Percentiles rank a stretch among this genome's conserved stretches.
These are phyloP conservation scores for Sinosuthora webbiana DNA, from an alignment of 2,113 vertebrate genomes.

Conservation along the genomic window DNA sequence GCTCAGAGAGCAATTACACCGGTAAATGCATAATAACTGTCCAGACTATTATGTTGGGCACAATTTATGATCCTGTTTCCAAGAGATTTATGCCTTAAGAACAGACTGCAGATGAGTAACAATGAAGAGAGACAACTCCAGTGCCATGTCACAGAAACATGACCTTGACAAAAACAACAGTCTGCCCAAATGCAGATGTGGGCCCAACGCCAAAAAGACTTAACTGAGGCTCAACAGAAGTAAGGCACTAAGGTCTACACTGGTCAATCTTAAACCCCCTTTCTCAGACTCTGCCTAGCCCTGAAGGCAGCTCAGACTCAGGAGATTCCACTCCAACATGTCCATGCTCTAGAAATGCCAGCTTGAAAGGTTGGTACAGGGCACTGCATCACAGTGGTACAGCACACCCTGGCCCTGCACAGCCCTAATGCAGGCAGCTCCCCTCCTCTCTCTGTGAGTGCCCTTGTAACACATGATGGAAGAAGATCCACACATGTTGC, in stretches of 20 bases:
- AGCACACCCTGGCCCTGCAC: neutral
- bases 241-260: neutral
- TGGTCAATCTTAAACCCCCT: neutral
- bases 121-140: neutral
- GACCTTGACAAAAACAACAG: slow-evolving; percentile 25
- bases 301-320: neutral
- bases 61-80: slow-evolving; percentile 29
- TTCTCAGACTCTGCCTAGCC: neutral
- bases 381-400: rapidly evolving
- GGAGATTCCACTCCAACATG: neutral
- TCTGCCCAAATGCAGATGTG: neutral
- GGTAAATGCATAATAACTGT: neutral
- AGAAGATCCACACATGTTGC: neutral
- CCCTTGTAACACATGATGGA: neutral
- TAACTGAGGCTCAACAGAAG: neutral
- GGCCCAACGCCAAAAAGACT: neutral
- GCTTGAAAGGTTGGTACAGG: neutral
- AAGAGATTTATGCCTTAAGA: slow-evolving; percentile 11
- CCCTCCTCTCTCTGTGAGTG: neutral
- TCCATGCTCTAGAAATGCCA: rapidly evolving
- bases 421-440: rapidly evolving
- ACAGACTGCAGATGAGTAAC: neutral
- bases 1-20: neutral
- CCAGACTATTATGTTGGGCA: neutral
- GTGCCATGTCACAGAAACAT: neutral